Percentiles rank a stretch among this genome's conserved stretches.
phyloP scores from a whole-genome alignment of 2,888 invertebrate species.

The Rotaria magnacalcarata region DNA sequence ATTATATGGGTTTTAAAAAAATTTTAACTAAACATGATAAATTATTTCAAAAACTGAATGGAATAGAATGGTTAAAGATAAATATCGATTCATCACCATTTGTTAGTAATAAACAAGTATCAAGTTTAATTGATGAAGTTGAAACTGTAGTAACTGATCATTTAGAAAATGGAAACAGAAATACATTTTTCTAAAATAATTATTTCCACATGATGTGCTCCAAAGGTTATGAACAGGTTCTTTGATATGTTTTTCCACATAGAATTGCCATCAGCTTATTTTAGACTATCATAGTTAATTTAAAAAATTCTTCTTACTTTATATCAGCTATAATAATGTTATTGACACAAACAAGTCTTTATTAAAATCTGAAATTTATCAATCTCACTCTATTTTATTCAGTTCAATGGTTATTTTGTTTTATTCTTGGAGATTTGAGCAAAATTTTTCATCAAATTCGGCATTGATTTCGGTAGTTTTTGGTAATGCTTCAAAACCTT shows the following conservation, averaged over 20 bases:
- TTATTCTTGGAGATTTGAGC: background rate
- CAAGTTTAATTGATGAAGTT: conserved; percentile 86
- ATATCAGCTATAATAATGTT: too few relatives aligned
- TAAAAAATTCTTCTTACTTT: too few relatives aligned
- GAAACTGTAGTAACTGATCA: conserved; percentile 65
- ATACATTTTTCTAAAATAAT: background rate
- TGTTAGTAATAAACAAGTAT: conserved; percentile 78
- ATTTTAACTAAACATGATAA: conserved; percentile 99
- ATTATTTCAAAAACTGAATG: conserved; percentile 39
- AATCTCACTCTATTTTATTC: background rate
- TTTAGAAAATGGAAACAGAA: conserved; percentile 77
- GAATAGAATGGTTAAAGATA: conserved; percentile 38
- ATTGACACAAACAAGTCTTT: background rate
- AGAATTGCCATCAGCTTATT: too few relatives aligned
- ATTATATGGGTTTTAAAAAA: conserved; percentile 96
- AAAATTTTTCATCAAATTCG: background rate
- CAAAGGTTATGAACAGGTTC: too few relatives aligned
- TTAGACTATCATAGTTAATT: too few relatives aligned
- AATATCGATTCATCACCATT: conserved; percentile 43
- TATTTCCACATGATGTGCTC: too few relatives aligned
- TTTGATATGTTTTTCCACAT: too few relatives aligned
- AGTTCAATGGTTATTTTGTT: background rate
- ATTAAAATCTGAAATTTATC: background rate
- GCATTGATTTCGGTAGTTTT: background rate
- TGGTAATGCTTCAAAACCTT: background rate